Evolutionary conservation across 1,140 invertebrate species (phyloP).

Genomic region (Cyclina sinensis): DNA sequence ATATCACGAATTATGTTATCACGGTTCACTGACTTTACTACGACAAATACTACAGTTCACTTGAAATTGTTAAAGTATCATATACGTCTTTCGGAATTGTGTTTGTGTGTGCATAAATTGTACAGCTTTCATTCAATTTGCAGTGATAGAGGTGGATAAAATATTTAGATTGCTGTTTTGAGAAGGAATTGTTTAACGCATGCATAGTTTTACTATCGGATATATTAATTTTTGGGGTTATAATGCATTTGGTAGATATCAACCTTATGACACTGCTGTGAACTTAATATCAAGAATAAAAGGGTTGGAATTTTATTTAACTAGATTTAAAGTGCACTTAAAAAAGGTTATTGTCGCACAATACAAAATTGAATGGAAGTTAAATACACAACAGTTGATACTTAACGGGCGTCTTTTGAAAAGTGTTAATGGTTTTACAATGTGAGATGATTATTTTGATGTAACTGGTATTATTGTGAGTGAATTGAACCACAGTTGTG

Average conservation of each 20-base stretch:
- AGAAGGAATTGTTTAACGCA: slow-evolving; percentile 7
- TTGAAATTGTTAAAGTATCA: slow-evolving; percentile 1
- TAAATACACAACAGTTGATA: no score
- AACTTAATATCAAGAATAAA: background rate
- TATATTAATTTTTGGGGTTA: slow-evolving; percentile 6
- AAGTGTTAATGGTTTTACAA: no score
- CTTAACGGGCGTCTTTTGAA: no score
- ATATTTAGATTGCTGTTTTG: background rate
- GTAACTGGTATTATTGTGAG: background rate
- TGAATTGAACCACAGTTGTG: background rate
- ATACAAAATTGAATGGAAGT: no score
- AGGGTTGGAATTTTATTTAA: background rate
- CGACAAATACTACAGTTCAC: slow-evolving; percentile 29
- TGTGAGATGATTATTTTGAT: no score
- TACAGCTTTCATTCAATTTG: background rate
- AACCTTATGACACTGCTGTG: background rate
- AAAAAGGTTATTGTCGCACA: no score
- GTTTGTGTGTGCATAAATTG: slow-evolving; percentile 11
- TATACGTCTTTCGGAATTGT: background rate
- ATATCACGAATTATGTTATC: background rate
- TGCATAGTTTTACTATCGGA: slow-evolving; percentile 4
- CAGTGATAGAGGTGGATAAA: slow-evolving; percentile 9
- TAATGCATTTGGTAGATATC: background rate
- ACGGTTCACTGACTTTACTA: slow-evolving; percentile 19
- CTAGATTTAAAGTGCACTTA: background rate